These are phyloP conservation scores for Margarornis squamiger DNA, from an alignment of 2,797 vertebrate species.

Conservation along the genomic window DNA sequence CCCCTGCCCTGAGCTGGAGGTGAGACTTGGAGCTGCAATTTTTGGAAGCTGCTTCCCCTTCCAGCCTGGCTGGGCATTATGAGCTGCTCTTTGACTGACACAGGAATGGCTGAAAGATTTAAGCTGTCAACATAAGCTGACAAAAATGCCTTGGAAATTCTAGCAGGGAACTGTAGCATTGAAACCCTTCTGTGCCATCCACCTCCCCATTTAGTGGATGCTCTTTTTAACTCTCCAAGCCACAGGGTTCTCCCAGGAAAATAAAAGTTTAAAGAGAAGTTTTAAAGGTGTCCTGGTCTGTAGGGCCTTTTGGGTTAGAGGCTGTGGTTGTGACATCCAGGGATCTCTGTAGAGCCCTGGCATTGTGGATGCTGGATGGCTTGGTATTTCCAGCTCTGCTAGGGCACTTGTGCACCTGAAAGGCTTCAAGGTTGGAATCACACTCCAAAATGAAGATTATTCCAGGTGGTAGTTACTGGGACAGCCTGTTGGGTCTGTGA, in stretches of 20 bases:
- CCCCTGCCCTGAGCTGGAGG: not conserved
- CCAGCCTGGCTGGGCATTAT: not conserved
- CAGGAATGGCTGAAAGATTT: not conserved
- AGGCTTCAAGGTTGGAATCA: not conserved
- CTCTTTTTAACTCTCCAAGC: not conserved
- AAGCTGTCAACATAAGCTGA: not conserved
- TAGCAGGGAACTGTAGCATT: not conserved
- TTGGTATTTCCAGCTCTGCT: not conserved
- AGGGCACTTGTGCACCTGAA: not conserved
- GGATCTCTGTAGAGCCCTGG: not conserved
- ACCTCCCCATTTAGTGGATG: not conserved
- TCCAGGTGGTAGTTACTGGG: not conserved
- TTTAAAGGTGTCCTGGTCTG: accelerated
- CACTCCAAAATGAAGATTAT: not conserved
- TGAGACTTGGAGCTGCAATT: not conserved
- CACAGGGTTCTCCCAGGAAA: not conserved
- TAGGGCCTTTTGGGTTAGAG: not conserved
- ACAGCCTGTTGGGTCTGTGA: accelerated
- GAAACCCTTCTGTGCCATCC: not conserved
- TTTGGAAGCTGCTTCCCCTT: not conserved
- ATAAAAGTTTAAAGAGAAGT: not conserved
- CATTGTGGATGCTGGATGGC: not conserved
- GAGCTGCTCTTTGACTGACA: not conserved
- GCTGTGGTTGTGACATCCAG: not conserved
- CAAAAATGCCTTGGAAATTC: not conserved